Evolutionary conservation across 2,888 invertebrate species (phyloP).

Genomic region (Alcis repandata): DNA sequence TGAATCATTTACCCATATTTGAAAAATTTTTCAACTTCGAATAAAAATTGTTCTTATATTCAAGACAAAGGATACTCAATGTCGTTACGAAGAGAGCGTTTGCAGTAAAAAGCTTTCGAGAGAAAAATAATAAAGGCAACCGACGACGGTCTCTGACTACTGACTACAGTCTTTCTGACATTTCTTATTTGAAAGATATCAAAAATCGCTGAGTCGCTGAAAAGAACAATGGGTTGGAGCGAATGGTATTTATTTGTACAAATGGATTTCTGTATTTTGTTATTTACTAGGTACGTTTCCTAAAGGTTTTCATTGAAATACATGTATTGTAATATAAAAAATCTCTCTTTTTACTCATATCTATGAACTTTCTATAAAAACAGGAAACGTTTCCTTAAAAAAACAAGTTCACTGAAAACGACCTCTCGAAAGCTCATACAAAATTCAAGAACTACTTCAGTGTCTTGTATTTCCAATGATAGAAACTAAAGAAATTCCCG

Average conservation of each 20-base stretch:
- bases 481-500: conserved; percentile 46
- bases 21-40: conserved; percentile 57
- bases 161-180: conserved; percentile 60
- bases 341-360: too few relatives aligned
- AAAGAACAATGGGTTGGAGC: conserved; percentile 55
- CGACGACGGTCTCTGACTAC: conserved; percentile 52
- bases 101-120: conserved; percentile 57
- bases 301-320: too few relatives aligned
- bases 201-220: conserved; percentile 68
- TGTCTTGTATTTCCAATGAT: conserved; percentile 50
- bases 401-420: conserved; percentile 40
- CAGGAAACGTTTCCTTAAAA: conserved; percentile 9
- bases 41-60: conserved; percentile 63
- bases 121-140: conserved; percentile 60
- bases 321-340: not conserved
- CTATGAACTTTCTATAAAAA: not conserved
- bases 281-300: conserved; percentile 14
- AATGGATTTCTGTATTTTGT: conserved; percentile 49
- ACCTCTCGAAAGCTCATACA: conserved; percentile 48
- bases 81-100: conserved; percentile 56
- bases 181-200: conserved; percentile 67
- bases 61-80: conserved; percentile 65
- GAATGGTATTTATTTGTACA: conserved; percentile 60
- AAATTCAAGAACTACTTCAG: conserved; percentile 50
- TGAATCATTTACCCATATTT: conserved; percentile 65